Base-by-base conservation (phyloP, 23 tunicate genomes). In the Ciona savignyi region DNA sequence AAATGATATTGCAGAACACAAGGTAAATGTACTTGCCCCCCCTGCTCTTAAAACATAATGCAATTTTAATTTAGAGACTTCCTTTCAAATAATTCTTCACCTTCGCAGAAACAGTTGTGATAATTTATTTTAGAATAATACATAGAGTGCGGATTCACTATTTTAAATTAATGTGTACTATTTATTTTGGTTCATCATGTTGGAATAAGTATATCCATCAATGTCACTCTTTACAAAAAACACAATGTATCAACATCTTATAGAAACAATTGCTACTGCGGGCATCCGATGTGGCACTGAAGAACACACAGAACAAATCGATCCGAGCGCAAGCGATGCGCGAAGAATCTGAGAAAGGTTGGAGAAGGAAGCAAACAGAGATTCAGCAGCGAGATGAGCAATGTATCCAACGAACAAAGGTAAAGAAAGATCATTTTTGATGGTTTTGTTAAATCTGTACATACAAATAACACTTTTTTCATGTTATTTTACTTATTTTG, bases 271-370 rank as follows among this genome's bases (percentile, higher is more conserved):
- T 69, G 51, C 23, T 69, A 69, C 23, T 30, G 73, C 73, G 32
- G 25, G 87, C 87, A 25, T 65, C 27, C 20, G 23, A 29, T 30
- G 62, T 79, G 6, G 85, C 81, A 4, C n/a, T 72, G 32, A 70
- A 88, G 61, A 88, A 78, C 79, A 66, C 65, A 1, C 80, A 62
- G 29, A 67, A 60, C 27, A 88, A 78, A 73, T 78, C 96, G 27
- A 73, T 25, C 31, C 68, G 84, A 51, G 96, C 87, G 27, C 86
- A 88, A 32, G 34, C 71, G 60, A 76, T 73, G 83, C 76, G 96
- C 1, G 72, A 29, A 31, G 24, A 26, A 1, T 49, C 70, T 1
- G 84, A 88, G 33, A 70, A 73, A 56, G 86, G 78, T 29, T 85
- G 86, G 96, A 81, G 70, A 49, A 77, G 77, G 25, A 77, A 77